These are phyloP conservation scores for Ceramica pisi DNA, from an alignment of 2,888 invertebrate genomes.

Conservation along the genomic window DNA sequence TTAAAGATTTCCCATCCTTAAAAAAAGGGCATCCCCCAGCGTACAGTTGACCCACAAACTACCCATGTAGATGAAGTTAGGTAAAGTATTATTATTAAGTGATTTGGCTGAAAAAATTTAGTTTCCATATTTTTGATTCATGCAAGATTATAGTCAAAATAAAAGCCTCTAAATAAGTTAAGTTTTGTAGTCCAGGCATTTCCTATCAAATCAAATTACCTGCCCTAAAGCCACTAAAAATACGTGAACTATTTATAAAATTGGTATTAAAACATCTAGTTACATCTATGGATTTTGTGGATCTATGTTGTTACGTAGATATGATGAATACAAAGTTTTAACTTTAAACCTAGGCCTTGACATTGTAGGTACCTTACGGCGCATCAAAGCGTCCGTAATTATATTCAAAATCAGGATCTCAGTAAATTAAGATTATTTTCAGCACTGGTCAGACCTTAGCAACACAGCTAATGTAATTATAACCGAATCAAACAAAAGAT, in stretches of 20 bases:
- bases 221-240: too few species aligned
- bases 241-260: too few species aligned
- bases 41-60: too few species aligned
- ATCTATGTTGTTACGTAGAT: too few species aligned
- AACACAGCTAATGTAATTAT: conserved; percentile 12
- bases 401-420: not conserved
- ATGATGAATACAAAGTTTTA: not conserved
- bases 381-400: not conserved
- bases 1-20: too few species aligned
- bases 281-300: not conserved
- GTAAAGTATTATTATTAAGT: not conserved
- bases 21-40: too few species aligned
- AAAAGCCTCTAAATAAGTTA: too few species aligned
- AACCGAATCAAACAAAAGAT: conserved; percentile 49
- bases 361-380: not conserved
- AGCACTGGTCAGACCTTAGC: not conserved
- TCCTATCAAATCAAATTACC: too few species aligned
- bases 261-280: not conserved
- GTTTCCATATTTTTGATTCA: too few species aligned
- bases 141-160: too few species aligned
- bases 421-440: conserved; percentile 5
- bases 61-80: too few species aligned
- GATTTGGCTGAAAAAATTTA: not conserved
- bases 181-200: not conserved
- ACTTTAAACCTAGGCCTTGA: not conserved